These are phyloP conservation scores for Catocala sponsa DNA, from an alignment of 2,888 invertebrate genomes.

Conservation along the genomic window DNA sequence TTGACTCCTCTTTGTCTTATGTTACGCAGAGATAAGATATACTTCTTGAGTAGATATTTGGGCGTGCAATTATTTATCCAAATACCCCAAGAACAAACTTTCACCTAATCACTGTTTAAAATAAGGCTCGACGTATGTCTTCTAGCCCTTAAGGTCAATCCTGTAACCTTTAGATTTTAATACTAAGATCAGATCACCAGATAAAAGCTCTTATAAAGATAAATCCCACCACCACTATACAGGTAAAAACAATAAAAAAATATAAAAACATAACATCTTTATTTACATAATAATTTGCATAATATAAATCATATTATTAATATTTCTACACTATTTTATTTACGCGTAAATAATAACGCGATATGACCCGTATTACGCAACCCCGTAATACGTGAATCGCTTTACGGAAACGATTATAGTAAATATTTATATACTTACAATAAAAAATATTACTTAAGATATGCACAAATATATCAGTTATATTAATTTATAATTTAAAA, in stretches of 20 bases:
- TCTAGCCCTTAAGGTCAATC: no score
- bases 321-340: constrained; percentile 7
- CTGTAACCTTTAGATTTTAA: no score
- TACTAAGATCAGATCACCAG: no score
- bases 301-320: constrained; percentile 21
- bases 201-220: no score
- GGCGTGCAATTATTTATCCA: no score
- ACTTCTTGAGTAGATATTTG: no score
- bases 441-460: neutral
- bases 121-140: no score
- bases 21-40: no score
- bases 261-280: constrained; percentile 69
- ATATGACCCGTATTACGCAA: neutral
- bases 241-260: constrained; percentile 47
- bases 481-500: neutral
- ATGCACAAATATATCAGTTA: neutral
- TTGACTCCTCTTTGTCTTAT: no score
- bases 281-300: constrained; percentile 65
- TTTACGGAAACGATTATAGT: constrained; percentile 1
- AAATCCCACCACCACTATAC: constrained; percentile 24
- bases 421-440: neutral
- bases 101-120: no score
- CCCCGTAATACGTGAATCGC: constrained; percentile 2
- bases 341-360: constrained; percentile 3
- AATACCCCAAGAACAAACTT: no score